A percentile compares a stretch with the other conserved stretches of the same genome.
phyloP scores from a whole-genome alignment of 1,140 invertebrate genomes.

The Philopotamus ludificatus region DNA sequence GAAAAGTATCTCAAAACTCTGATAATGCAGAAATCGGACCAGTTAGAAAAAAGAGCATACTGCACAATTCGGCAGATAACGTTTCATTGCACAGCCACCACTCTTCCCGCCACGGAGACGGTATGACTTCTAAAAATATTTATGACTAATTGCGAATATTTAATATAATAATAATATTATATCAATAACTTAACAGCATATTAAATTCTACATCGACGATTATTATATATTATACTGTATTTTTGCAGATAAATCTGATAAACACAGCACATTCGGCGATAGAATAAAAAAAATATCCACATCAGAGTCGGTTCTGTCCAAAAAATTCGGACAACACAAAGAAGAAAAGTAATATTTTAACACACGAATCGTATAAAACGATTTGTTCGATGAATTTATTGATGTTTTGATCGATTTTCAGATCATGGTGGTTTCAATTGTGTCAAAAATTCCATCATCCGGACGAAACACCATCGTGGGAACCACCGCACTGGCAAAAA shows the following conservation, averaged over 20 bases:
- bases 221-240: slow-evolving; percentile 1
- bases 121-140: too few species aligned
- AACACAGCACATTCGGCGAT: slow-evolving; percentile 25
- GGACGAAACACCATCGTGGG: slow-evolving; percentile 69
- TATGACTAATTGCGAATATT: background rate
- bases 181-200: background rate
- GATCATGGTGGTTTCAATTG: slow-evolving; percentile 51
- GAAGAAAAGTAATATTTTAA: background rate
- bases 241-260: slow-evolving; percentile 32
- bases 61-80: slow-evolving; percentile 53
- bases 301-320: slow-evolving; percentile 36
- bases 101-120: slow-evolving; percentile 24
- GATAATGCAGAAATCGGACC: slow-evolving; percentile 54
- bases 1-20: slow-evolving; percentile 42
- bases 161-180: background rate
- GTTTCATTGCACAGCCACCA: slow-evolving; percentile 38
- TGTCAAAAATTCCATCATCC: slow-evolving; percentile 52
- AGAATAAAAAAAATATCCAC: slow-evolving; percentile 37
- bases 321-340: slow-evolving; percentile 22
- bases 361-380: background rate
- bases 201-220: too few species aligned
- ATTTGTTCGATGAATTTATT: background rate
- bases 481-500: slow-evolving; percentile 70
- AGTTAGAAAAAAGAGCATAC: slow-evolving; percentile 64
- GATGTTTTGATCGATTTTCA: slow-evolving; percentile 10